Base-by-base conservation (phyloP, 2,888 invertebrate species). In the Brenthis hecate region DNA sequence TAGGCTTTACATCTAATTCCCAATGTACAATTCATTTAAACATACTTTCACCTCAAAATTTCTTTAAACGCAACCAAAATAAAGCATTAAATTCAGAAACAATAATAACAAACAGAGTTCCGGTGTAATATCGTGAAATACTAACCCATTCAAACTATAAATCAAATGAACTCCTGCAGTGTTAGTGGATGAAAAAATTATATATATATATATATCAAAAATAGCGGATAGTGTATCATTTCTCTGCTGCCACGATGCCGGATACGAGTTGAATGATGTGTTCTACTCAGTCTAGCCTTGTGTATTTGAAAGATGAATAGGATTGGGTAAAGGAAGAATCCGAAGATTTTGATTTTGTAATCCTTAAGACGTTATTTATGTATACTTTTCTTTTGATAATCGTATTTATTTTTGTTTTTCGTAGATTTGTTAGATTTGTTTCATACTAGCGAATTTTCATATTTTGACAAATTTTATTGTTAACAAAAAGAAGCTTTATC, bases 201-300 rank as follows among this genome's bases (percentile, higher is more conserved):
- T 72, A 72, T 64, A 58, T 63, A 58, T 67, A 72, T 72, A 72
- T 64, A 58, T 63, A 58, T 61, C 70, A 70, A 72, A 60, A 60
- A 73, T 74, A 68, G 64, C 60, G 71, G 69, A 61, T 62, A 68
- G 68, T 56, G 69, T 70, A 70, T 74, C 74, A 73, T 74, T 70
- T 72, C 66, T 71, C 70, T 66, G 65, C 72, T 60, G 70, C 69
- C 72, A 70, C 64, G 70, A 67, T 65, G 70, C 71, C 72, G 69
- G 71, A 61, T 64, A 69, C 63, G 69, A 67, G 67, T 65, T 69
- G 61, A 64, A 48, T 69, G 74, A 74, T 70, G 72, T 58, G 54
- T 13, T 62, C 50, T 60, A 32, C 36, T 43, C 36, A 11, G 36
- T 54, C 14, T 47, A 23, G 36, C 19, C 47, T 64, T 56, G 28